A percentile compares a stretch with the other conserved stretches of the same genome.
These are phyloP conservation scores for Zapornia atra DNA, from an alignment of 2,113 vertebrate species.

Conservation along the genomic window DNA sequence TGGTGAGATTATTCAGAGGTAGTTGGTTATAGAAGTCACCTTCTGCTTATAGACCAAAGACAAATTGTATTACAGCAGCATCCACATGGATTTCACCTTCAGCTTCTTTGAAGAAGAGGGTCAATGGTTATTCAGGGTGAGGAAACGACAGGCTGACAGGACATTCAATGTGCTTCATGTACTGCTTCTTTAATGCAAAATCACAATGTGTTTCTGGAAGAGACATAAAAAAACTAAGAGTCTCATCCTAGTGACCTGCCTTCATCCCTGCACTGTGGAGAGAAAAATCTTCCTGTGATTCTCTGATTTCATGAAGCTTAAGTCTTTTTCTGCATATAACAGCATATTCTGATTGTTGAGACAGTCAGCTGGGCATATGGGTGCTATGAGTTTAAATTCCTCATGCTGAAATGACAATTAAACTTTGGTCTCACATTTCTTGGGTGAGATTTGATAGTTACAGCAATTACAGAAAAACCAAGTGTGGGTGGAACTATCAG, in stretches of 20 bases:
- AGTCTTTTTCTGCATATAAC: neutral
- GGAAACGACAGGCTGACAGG: accelerated
- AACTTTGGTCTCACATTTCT: neutral
- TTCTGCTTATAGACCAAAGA: neutral
- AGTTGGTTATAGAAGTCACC: neutral
- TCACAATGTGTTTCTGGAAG: neutral
- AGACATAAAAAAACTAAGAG: neutral
- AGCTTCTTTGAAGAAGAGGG: neutral
- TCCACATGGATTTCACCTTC: neutral
- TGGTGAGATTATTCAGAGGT: neutral
- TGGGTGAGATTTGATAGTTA: neutral
- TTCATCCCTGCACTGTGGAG: neutral
- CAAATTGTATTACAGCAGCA: neutral
- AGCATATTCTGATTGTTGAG: neutral
- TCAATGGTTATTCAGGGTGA: neutral
- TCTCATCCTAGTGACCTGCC: neutral
- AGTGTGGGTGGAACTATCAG: neutral
- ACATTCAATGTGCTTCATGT: neutral
- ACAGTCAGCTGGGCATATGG: neutral
- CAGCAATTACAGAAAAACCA: neutral
- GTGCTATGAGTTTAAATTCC: neutral
- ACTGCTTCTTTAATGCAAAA: neutral
- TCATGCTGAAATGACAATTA: neutral
- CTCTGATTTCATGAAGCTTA: neutral
- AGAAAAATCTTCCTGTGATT: neutral